phyloP scores from a whole-genome alignment of 2,113 vertebrate species.

The Megaleporinus macrocephalus region DNA sequence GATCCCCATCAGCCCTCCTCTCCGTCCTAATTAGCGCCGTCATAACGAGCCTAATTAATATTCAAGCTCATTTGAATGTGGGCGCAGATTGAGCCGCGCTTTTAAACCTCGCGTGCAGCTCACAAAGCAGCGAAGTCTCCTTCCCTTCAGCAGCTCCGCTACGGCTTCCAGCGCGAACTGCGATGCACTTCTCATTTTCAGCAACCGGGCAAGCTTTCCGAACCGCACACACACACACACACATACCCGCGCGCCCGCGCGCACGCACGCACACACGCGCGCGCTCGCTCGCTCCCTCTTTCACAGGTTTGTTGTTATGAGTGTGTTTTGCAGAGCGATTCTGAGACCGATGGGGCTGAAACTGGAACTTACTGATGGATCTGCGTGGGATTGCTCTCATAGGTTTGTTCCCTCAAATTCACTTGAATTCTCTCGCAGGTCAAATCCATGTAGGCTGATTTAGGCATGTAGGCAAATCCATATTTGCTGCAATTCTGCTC shows the following conservation, averaged over 20 bases:
- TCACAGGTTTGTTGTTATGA: conserved; percentile 55
- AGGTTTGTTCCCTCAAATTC: conserved; percentile 62
- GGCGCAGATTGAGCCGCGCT: conserved; percentile 56
- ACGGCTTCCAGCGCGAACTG: not conserved
- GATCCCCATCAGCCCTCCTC: conserved; percentile 83
- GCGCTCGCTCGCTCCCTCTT: not conserved
- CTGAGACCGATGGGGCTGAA: conserved; percentile 46
- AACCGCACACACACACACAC: not conserved
- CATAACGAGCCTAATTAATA: conserved; percentile 94
- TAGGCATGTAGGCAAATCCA: too few species aligned
- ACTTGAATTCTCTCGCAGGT: conserved; percentile 16
- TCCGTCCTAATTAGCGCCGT: conserved; percentile 91
- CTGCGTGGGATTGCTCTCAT: conserved; percentile 48
- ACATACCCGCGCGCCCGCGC: not conserved
- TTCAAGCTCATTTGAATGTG: conserved; percentile 81
- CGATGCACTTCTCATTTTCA: not conserved
- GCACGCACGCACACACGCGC: not conserved
- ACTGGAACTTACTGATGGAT: conserved; percentile 29
- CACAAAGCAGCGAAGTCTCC: too few species aligned
- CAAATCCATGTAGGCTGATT: not conserved
- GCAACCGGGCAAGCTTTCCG: not conserved
- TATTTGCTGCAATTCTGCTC: not conserved
- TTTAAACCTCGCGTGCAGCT: not conserved
- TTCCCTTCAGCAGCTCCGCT: not conserved
- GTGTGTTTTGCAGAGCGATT: conserved; percentile 28